phyloP scores from a whole-genome alignment of 1,140 invertebrate species.

The Papilio polytes region DNA sequence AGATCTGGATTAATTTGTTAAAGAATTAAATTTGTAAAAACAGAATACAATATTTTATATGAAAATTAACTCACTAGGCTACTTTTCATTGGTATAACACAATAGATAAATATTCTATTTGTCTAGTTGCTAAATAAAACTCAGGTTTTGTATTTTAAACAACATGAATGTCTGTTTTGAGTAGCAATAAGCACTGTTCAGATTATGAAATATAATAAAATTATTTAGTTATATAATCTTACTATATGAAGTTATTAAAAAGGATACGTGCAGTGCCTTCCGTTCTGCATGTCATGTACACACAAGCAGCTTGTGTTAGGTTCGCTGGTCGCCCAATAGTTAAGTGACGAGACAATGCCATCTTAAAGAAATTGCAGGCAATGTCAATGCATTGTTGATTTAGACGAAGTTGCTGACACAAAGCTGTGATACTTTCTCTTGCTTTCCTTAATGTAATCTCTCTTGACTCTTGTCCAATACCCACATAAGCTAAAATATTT shows the following conservation, averaged over 20 bases:
- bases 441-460: constrained; percentile 96
- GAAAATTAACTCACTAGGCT: not conserved
- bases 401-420: constrained; percentile 92
- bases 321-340: constrained; percentile 95
- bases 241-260: constrained; percentile 60
- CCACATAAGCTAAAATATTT: constrained; percentile 87
- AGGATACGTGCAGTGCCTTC: constrained; percentile 97
- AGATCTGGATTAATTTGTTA: constrained; percentile 87
- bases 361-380: constrained; percentile 98
- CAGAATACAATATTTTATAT: not conserved
- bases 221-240: not conserved
- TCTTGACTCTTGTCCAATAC: constrained; percentile 93
- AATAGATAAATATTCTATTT: not conserved
- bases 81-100: not conserved
- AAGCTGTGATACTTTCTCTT: constrained; percentile 90
- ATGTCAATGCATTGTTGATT: constrained; percentile 97
- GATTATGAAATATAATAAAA: not conserved
- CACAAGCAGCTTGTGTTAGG: constrained; percentile 98
- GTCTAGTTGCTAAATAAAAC: not conserved
- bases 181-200: not conserved
- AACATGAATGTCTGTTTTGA: not conserved
- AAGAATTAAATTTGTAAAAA: constrained; percentile 43
- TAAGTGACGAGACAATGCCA: constrained; percentile 94
- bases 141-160: too few species aligned
- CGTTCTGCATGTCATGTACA: constrained; percentile 98